Evolutionary conservation across 1,140 invertebrate species (phyloP).

Genomic region (Eubasilissa regina): DNA sequence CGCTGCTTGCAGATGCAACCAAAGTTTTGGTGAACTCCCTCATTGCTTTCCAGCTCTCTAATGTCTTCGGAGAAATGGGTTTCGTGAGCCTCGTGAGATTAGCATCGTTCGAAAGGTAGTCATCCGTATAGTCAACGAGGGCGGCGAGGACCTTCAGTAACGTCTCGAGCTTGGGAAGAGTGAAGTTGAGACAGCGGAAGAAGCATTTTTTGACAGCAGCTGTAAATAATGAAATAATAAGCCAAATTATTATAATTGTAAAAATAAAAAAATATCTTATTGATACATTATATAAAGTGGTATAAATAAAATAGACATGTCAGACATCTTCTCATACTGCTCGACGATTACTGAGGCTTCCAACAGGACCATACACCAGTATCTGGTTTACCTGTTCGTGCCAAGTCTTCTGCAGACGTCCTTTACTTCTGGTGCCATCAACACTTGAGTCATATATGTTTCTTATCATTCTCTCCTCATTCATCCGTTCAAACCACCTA

Average conservation of each 20-base stretch:
- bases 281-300: too few relatives aligned
- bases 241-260: slow-evolving; percentile 46
- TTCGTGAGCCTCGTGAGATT: slow-evolving; percentile 67
- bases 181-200: slow-evolving; percentile 77
- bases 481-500: too few relatives aligned
- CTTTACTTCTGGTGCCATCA: too few relatives aligned
- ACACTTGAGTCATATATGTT: too few relatives aligned
- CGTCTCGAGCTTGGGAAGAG: slow-evolving; percentile 75
- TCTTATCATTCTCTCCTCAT: too few relatives aligned
- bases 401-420: too few relatives aligned
- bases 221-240: slow-evolving; percentile 37
- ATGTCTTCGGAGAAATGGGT: slow-evolving; percentile 72
- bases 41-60: slow-evolving; percentile 76
- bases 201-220: slow-evolving; percentile 69
- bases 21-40: slow-evolving; percentile 69
- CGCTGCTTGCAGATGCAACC: slow-evolving; percentile 66
- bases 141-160: slow-evolving; percentile 73
- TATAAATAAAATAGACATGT: slow-evolving; percentile 49
- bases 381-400: too few relatives aligned
- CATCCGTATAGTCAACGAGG: slow-evolving; percentile 73
- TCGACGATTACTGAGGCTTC: too few relatives aligned
- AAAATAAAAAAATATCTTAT: too few relatives aligned
- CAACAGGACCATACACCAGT: too few relatives aligned
- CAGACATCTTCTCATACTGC: too few relatives aligned
- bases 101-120: slow-evolving; percentile 69